Evolutionary conservation across 2,888 invertebrate genomes (phyloP).

Genomic region (Gandaritis pyraliata): DNA sequence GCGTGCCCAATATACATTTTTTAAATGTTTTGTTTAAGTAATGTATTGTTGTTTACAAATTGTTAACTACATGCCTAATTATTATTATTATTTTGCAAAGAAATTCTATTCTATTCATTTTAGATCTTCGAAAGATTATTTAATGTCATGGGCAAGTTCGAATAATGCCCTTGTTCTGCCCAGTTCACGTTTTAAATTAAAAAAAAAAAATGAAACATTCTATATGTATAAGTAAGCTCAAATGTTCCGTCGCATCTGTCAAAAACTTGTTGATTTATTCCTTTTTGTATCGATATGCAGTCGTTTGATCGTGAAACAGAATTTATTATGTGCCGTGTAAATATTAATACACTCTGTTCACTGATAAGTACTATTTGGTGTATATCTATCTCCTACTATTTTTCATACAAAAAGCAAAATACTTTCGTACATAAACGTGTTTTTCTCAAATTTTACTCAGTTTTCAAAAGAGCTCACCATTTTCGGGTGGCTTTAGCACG

Average conservation of each 20-base stretch:
- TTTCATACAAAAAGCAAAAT: neutral
- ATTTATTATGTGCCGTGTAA: constrained; percentile 47
- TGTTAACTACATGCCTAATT: no score
- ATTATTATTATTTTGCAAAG: no score
- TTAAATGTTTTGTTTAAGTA: no score
- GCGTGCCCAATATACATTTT: no score
- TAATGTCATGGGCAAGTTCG: no score
- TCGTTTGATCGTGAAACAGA: constrained; percentile 53
- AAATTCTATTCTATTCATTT: no score
- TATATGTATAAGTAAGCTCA: constrained; percentile 13
- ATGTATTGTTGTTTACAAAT: no score
- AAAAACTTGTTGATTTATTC: constrained; percentile 52
- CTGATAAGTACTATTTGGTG: constrained; percentile 16
- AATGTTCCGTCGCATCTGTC: constrained; percentile 34
- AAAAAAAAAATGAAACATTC: neutral
- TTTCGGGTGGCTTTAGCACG: constrained; percentile 24
- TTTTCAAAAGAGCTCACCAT: constrained; percentile 53
- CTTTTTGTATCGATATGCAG: constrained; percentile 51
- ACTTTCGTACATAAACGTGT: constrained; percentile 2
- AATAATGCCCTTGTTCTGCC: no score
- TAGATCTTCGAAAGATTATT: no score
- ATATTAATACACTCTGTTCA: constrained; percentile 32
- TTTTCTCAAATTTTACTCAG: constrained; percentile 25
- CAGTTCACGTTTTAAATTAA: no score
- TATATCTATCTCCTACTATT: neutral